These are phyloP conservation scores for Pollachius pollachius DNA, from an alignment of 2,113 vertebrate species.

Conservation along the genomic window DNA sequence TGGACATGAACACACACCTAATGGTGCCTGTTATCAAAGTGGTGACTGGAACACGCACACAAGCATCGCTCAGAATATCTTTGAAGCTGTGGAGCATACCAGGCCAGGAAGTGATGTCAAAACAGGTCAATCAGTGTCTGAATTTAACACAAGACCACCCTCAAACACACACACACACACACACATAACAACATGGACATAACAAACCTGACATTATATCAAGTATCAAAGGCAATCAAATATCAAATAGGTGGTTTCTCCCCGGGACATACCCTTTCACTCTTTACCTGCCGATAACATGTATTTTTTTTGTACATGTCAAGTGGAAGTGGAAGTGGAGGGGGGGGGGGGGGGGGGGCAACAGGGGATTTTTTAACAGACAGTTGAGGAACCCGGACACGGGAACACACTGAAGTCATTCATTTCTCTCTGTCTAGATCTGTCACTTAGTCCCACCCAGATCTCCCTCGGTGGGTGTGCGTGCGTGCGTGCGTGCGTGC, in stretches of 20 bases:
- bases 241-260: constrained; percentile 5
- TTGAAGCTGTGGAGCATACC: background rate
- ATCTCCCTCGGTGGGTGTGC: no score
- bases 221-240: constrained; percentile 17
- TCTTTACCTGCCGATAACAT: background rate
- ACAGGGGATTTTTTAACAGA: constrained; percentile 25
- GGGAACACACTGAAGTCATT: constrained; percentile 50
- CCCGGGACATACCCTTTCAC: background rate
- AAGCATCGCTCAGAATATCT: background rate
- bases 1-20: no score
- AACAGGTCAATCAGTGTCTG: background rate
- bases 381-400: constrained; percentile 41
- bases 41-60: background rate
- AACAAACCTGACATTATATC: constrained; percentile 22
- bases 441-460: constrained; percentile 42
- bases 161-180: background rate
- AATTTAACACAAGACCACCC: background rate
- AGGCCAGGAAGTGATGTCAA: background rate
- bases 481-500: no score
- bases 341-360: background rate
- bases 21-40: no score
- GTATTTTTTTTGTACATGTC: constrained; percentile 25
- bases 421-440: constrained; percentile 41
- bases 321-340: background rate
- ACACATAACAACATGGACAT: background rate